Evolutionary conservation across 2,888 invertebrate species (phyloP).

Genomic region (Abrostola tripartita): DNA sequence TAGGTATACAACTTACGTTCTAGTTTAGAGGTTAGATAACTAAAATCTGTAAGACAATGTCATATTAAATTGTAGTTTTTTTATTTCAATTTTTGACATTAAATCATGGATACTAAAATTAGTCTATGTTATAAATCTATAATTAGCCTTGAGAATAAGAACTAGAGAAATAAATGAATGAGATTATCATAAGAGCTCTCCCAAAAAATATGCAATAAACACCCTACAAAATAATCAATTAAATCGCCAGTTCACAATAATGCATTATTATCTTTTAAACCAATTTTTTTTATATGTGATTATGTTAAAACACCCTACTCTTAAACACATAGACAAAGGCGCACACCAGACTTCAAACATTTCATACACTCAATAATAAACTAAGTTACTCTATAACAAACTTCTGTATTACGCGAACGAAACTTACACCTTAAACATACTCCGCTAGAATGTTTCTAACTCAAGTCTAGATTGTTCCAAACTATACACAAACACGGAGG

Average conservation of each 20-base stretch:
- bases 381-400: conserved; percentile 70
- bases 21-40: neutral
- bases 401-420: conserved; percentile 75
- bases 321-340: conserved; percentile 45
- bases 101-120: no score
- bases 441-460: conserved; percentile 67
- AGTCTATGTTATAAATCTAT: no score
- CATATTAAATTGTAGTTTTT: neutral
- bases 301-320: conserved; percentile 69
- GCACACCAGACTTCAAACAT: conserved; percentile 48
- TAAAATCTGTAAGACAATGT: neutral
- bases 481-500: conserved; percentile 76
- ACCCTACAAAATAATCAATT: no score
- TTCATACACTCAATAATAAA: conserved; percentile 67
- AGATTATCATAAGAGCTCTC: no score
- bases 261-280: conserved; percentile 2
- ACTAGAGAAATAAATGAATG: no score
- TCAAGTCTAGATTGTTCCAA: conserved; percentile 74
- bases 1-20: neutral
- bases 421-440: conserved; percentile 78
- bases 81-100: no score
- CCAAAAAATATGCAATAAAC: no score
- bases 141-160: no score
- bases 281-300: no score
- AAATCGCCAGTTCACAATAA: neutral